Base-by-base conservation (phyloP, 1,140 invertebrate genomes). In the Diploscapter pachys region DNA sequence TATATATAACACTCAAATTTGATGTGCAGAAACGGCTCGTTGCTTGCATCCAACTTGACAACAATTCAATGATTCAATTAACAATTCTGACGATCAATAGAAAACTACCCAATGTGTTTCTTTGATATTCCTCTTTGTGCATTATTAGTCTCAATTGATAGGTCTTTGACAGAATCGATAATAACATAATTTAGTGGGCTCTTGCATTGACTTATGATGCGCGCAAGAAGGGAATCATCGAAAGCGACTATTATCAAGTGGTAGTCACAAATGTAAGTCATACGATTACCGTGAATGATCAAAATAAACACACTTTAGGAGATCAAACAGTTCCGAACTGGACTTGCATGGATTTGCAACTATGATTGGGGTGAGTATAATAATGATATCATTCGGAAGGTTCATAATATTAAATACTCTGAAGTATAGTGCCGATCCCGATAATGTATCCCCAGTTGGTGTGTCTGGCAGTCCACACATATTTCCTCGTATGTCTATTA, bases 301-400 rank as follows among this genome's bases (percentile, higher is more conserved):
- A 59, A 59, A 11, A 59, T 59, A 59, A 59, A 59, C 57, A 53
- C 57, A 59, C 57, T 68, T 54, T 6, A 68, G 66, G 52, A 74
- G 52, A 74, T 74, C 13, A 67, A 57, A 62, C 68, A 55, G 5
- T 74, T 65, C 65, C 61, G 73, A n/a, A 74, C 73, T 9, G 64
- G 70, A 51, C 54, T 74, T n/a, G 73, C 68, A 31, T 59, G 85
- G 76, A 81, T 84, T 53, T 72, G 83, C 48, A 84, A 86, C 71
- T 84, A 78, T 71, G 82, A 84, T 72, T 84, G 82, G 82, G 75
- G n/a, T 49, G 57, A 59, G 57, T 9, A 87, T 89, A 13, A 87
- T 85, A 72, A 86, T 89, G 62, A 89, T 31, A 31, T 89, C 11
- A 77, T 89, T 4, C 87, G 89, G 4, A 89, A 89, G 78, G 88